Evolutionary conservation across 2,113 vertebrate genomes (phyloP).

Genomic region (Pheucticus melanocephalus): DNA sequence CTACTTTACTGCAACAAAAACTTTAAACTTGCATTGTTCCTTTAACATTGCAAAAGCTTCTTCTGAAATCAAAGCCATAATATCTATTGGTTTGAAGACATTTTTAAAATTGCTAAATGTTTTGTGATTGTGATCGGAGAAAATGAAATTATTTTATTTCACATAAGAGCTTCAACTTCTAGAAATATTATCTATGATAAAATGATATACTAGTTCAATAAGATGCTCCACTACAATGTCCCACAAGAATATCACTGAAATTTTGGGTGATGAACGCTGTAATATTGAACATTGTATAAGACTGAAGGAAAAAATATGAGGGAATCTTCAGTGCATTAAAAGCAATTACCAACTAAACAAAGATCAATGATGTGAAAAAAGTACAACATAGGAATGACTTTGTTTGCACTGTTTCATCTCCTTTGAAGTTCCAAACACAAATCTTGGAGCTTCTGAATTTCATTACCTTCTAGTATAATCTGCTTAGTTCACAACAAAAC

Average conservation of each 20-base stretch:
- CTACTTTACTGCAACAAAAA: not conserved
- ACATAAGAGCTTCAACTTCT: not conserved
- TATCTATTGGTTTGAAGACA: not conserved
- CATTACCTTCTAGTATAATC: not conserved
- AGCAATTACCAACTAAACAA: slow-evolving; percentile 48
- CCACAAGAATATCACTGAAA: not conserved
- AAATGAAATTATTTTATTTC: not conserved
- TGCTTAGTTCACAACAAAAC: not conserved
- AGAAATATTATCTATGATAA: not conserved
- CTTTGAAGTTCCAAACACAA: not conserved
- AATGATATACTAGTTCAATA: slow-evolving; percentile 26
- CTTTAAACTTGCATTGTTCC: not conserved
- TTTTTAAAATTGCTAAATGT: not conserved
- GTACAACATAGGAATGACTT: not conserved
- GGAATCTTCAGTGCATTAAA: slow-evolving; percentile 52
- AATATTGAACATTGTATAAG: slow-evolving; percentile 1
- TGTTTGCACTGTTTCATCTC: not conserved
- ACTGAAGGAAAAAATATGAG: not conserved
- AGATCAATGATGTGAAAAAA: slow-evolving; percentile 40
- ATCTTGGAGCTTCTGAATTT: not conserved
- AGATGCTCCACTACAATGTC: not conserved
- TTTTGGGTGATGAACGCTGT: not conserved
- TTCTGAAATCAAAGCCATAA: not conserved
- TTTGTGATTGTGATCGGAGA: not conserved
- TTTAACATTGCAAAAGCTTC: not conserved